Evolutionary conservation across 2,113 vertebrate genomes (phyloP), one percentile per base, ranked within the genome.

Genomic region (Xenotilapia flavipinnis): DNA sequence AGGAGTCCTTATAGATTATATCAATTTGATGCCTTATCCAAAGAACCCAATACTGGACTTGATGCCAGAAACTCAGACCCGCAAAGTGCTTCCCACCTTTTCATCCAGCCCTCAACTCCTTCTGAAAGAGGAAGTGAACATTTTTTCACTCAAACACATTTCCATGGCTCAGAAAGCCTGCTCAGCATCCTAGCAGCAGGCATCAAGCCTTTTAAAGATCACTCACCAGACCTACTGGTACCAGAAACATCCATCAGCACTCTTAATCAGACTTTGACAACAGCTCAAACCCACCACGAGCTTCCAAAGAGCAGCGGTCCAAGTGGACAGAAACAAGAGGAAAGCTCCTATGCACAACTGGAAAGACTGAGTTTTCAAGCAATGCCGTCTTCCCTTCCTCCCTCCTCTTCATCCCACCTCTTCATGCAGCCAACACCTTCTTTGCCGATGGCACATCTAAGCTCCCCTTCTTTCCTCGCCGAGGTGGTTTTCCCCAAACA

Each of bases 1-100:
- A 62, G 26, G 6, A 19, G 62, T 13, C 7, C 55, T 19, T 95
- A 94, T 40, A 85, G 86, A 75, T 42, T 92, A 42, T 94, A 93
- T 45, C 90, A 95, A 15, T 91, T 91, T 21, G 93, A 95, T 14
- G 28, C 86, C 6, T 92, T 90, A 79, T 85, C 93, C 11, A 93
- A 91, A 6, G 85, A 93, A 31, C 82, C 80, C 23, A 26, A 68
- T 23, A 33, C 38, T 23, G 19, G 19, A 21, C 40, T 79, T 31
- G 14, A 77, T 9, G n/a, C 51, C 49, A 31, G 10, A 77, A 77
- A 19, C 14, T 47, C 42, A 28, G 70, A 75, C 9, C 70, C 15
- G 3, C 45, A 13, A n/a, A 49, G 26, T 77, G 26, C 45, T 31
- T 77, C 73, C 26, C 4, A 12, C 15, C 73, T 77, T 77, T 28